These are phyloP conservation scores for Camponotus floridanus DNA, from an alignment of 1,140 invertebrate species.

Conservation along the genomic window DNA sequence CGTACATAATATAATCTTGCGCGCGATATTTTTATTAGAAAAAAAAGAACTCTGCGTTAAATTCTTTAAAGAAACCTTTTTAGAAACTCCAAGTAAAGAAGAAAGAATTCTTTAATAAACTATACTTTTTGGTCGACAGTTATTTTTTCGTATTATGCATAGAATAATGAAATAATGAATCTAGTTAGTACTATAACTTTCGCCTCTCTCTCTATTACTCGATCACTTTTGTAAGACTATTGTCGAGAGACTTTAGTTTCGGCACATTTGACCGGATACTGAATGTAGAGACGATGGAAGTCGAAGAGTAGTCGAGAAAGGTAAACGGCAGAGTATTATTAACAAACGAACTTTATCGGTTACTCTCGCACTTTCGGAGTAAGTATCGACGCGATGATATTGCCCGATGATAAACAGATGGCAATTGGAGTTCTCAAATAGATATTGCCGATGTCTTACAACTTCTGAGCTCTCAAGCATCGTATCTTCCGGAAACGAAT, in stretches of 20 bases:
- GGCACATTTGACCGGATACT: conserved; percentile 48
- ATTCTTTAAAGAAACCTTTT: not conserved
- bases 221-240: conserved; percentile 26
- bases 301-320: conserved; percentile 38
- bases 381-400: conserved; percentile 71
- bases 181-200: conserved; percentile 25
- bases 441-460: conserved; percentile 48
- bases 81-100: no score
- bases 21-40: not conserved
- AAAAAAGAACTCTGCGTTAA: not conserved
- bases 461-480: conserved; percentile 15
- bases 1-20: not conserved
- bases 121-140: not conserved
- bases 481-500: conserved; percentile 32
- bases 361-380: conserved; percentile 66
- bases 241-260: conserved; percentile 10
- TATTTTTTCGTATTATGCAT: not conserved
- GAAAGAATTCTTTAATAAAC: not conserved
- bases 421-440: conserved; percentile 45
- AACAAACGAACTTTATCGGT: conserved; percentile 77
- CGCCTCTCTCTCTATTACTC: not conserved
- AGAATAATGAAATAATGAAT: not conserved
- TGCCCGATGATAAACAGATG: conserved; percentile 71
- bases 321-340: conserved; percentile 66
- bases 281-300: conserved; percentile 27